phyloP scores from a whole-genome alignment of 2,888 invertebrate genomes.

The Caenorhabditis wallacei region DNA sequence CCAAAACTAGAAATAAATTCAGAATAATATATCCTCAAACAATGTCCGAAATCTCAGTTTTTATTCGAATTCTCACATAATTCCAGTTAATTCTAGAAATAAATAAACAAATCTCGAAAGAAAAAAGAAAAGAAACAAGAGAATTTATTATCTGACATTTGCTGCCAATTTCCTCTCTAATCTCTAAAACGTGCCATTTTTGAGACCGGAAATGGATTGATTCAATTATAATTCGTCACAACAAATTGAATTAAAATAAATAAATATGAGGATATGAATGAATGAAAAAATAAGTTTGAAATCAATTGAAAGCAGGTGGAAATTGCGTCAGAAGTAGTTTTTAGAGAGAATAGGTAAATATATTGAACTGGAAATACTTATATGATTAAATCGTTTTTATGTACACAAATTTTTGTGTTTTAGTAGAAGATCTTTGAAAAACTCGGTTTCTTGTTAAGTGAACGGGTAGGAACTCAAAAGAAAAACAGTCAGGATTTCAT shows the following conservation, averaged over 20 bases:
- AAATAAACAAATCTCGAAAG: background rate
- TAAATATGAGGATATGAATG: background rate
- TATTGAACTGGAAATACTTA: background rate
- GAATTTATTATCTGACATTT: background rate
- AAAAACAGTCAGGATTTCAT: too few relatives aligned
- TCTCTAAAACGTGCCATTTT: slow-evolving; percentile 5
- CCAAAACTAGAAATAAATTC: too few relatives aligned
- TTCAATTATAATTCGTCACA: slow-evolving; percentile 6
- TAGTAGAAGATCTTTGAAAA: too few relatives aligned
- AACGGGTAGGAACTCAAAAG: too few relatives aligned
- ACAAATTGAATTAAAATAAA: background rate
- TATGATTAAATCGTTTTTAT: too few relatives aligned
- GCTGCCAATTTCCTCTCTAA: background rate
- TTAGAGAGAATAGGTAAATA: background rate
- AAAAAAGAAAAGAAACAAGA: background rate
- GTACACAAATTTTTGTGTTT: too few relatives aligned
- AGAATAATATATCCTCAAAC: too few relatives aligned
- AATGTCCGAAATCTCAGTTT: too few relatives aligned
- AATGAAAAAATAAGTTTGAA: background rate
- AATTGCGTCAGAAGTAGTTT: background rate
- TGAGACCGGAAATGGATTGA: slow-evolving; percentile 12
- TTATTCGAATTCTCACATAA: background rate
- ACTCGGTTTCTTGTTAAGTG: too few relatives aligned
- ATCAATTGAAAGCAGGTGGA: background rate
- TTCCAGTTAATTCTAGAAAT: background rate